Evolutionary conservation across 2,888 invertebrate species (phyloP).

Genomic region (Sphecodes monilicornis): DNA sequence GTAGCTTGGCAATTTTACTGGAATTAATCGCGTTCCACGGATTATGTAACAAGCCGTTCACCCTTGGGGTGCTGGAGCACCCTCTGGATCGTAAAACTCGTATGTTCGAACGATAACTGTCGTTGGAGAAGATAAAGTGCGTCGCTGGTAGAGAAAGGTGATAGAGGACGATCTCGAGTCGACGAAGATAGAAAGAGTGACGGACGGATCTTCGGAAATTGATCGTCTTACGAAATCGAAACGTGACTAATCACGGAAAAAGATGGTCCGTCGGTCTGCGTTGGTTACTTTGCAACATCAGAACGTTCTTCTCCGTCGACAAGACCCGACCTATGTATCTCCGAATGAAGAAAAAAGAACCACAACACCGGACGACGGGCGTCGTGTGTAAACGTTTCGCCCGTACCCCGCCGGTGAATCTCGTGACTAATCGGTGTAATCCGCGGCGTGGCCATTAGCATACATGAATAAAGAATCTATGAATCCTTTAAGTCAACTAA

Average conservation of each 20-base stretch:
- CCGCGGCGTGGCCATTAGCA: constrained; percentile 65
- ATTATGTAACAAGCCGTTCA: neutral
- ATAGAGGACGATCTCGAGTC: neutral
- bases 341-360: neutral
- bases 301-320: neutral
- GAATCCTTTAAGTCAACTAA: constrained; percentile 61
- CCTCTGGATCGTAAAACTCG: constrained; percentile 40
- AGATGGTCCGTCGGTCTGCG: constrained; percentile 32
- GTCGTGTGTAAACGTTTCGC: constrained; percentile 33
- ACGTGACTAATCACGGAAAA: constrained; percentile 70
- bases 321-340: neutral
- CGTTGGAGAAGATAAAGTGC: neutral
- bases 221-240: constrained; percentile 70
- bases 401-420: constrained; percentile 51
- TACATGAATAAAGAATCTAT: constrained; percentile 71
- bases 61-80: neutral
- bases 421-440: constrained; percentile 68
- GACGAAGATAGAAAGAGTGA: constrained; percentile 20
- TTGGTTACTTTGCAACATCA: constrained; percentile 20
- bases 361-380: neutral
- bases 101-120: constrained; percentile 38
- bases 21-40: neutral
- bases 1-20: neutral
- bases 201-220: constrained; percentile 51
- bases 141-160: neutral